Base-by-base conservation (phyloP, 1,140 invertebrate species). In the Ooceraea biroi region DNA sequence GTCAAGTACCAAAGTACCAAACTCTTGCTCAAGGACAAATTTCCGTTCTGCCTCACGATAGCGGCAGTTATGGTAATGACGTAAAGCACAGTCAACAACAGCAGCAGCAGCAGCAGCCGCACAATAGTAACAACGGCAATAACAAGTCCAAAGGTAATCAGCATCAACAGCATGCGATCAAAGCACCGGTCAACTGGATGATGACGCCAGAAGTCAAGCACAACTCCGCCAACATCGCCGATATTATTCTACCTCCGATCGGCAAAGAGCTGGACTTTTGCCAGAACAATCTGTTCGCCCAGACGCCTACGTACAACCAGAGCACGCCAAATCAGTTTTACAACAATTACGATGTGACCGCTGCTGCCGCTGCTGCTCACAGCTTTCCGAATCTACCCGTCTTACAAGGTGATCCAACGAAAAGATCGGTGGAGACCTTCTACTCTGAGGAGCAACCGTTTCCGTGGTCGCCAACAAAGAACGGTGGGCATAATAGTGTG, bases 121-220 rank as follows among this genome's bases (percentile, higher is more conserved):
- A 87, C 63, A 88, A 1, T 87, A 90, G 55, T 90, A 92, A 69
- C 77, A 90, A 52, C 5, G 72, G 44, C n/a, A 86, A 25, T n/a
- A 66, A 57, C 7, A 88, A 90, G n/a, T 68, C 83, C 0, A 87
- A 91, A 22, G 14, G 22, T 25, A 86, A 89, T 44, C 85, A 90
- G 17, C 83, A 91, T 65, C 89, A 91, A n/a, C 91, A 93, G 65
- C 89, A 92, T 3, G 55, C 91, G 0, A 87, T 91, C 3, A 93
- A 94, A 82, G 93, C 94, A 2, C 95, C 95, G 0, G 95, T 96
- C 0, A 96, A 96, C 85, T 96, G 96, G 96, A 96, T 96, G 96
- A 96, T 96, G 88, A 95, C 95, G 0, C 95, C 95, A 1, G 95
- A 95, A 80, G 92, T 94, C 2, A 94, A 94, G 57, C 93, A 94